Evolutionary conservation across 2,888 invertebrate species (phyloP).

Genomic region (Zaprionus lineosus): DNA sequence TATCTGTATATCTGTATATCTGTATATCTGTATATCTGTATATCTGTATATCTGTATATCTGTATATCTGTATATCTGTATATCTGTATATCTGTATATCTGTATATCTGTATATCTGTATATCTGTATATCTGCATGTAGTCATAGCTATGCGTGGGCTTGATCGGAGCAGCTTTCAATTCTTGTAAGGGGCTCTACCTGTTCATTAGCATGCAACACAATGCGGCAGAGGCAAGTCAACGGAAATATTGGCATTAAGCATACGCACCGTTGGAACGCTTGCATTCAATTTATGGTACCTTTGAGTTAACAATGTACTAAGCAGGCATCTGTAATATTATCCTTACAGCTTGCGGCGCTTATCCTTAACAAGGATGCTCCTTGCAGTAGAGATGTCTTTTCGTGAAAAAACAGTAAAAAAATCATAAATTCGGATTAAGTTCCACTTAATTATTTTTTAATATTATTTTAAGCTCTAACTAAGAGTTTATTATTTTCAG

Average conservation of each 20-base stretch:
- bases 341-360: too few species aligned
- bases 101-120: neutral
- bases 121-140: slow-evolving; percentile 8
- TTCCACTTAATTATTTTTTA: too few species aligned
- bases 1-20: slow-evolving; percentile 1
- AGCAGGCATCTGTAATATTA: too few species aligned
- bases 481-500: too few species aligned
- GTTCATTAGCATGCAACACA: slow-evolving; percentile 43
- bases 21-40: neutral
- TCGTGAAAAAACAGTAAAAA: too few species aligned
- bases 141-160: slow-evolving; percentile 20
- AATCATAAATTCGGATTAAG: too few species aligned
- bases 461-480: too few species aligned
- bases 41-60: slow-evolving; percentile 6
- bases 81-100: slow-evolving; percentile 1
- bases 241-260: slow-evolving; percentile 40
- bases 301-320: neutral
- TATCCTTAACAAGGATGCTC: too few species aligned
- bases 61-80: neutral
- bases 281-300: slow-evolving; percentile 9
- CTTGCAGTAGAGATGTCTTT: too few species aligned
- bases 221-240: slow-evolving; percentile 28
- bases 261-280: slow-evolving; percentile 51
- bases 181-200: slow-evolving; percentile 22
- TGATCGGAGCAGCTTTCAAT: slow-evolving; percentile 41